phyloP scores from a whole-genome alignment of 2,113 vertebrate genomes.

The Ellobius talpinus region DNA sequence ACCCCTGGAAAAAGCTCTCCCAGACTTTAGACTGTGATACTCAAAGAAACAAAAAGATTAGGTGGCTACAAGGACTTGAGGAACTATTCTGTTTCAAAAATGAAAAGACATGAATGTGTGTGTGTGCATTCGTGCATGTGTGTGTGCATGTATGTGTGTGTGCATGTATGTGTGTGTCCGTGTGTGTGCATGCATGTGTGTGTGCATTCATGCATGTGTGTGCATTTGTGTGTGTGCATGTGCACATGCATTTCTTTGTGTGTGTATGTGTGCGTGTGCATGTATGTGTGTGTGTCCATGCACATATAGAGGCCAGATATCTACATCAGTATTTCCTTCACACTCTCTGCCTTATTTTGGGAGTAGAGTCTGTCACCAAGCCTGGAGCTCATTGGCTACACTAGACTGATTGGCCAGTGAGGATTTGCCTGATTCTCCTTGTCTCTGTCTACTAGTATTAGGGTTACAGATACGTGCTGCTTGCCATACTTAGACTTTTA shows the following conservation, averaged over 20 bases:
- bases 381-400: background rate
- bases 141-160: background rate
- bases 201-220: too few species aligned
- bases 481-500: background rate
- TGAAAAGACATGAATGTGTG: background rate
- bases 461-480: background rate
- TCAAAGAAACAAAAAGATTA: background rate
- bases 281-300: background rate
- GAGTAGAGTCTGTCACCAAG: background rate
- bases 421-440: too few species aligned
- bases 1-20: background rate
- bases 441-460: background rate
- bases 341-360: background rate
- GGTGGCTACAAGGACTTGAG: background rate
- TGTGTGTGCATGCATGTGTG: background rate
- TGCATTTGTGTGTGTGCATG: too few species aligned
- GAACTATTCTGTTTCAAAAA: background rate
- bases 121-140: background rate
- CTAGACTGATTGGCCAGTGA: background rate
- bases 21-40: background rate
- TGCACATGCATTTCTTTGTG: too few species aligned
- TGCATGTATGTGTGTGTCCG: background rate
- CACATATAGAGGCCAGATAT: background rate
- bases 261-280: background rate
- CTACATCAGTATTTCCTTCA: background rate